These are phyloP conservation scores for Furnarius figulus DNA, from an alignment of 2,113 vertebrate species.

Conservation along the genomic window DNA sequence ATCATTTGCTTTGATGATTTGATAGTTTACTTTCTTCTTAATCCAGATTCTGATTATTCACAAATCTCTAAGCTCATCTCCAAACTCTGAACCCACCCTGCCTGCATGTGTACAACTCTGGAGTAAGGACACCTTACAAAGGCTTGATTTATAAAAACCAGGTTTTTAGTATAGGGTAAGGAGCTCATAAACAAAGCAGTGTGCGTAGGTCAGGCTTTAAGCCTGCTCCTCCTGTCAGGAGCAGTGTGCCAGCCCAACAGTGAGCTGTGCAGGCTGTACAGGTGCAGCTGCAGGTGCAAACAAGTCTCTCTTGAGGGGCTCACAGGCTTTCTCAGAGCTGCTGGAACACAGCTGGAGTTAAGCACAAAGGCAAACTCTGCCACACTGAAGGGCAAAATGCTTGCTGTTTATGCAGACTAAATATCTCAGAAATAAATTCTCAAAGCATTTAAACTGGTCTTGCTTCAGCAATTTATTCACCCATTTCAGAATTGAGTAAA, in stretches of 20 bases:
- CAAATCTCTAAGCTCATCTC: background rate
- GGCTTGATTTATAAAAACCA: no score
- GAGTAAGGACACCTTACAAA: no score
- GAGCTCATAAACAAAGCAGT: background rate
- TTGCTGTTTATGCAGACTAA: background rate
- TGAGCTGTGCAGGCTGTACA: background rate
- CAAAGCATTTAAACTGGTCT: background rate
- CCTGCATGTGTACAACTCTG: background rate
- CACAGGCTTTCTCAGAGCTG: conserved; percentile 6
- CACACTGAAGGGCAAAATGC: conserved; percentile 19
- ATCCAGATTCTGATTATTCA: background rate
- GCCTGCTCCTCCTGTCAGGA: accelerated
- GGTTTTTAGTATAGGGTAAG: background rate
- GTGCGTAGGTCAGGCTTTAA: background rate
- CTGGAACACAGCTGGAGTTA: conserved; percentile 1
- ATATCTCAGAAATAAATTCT: background rate
- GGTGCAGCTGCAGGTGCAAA: background rate
- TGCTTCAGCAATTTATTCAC: conserved; percentile 12
- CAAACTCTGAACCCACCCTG: background rate
- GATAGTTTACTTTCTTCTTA: background rate
- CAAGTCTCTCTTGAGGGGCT: background rate
- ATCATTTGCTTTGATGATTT: background rate
- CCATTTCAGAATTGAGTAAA: background rate
- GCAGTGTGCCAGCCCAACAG: background rate
- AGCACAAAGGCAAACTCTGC: conserved; percentile 38